Percentiles rank a stretch among this genome's conserved stretches.
phyloP scores from a whole-genome alignment of 2,888 invertebrate species.

The Phengaris arion region DNA sequence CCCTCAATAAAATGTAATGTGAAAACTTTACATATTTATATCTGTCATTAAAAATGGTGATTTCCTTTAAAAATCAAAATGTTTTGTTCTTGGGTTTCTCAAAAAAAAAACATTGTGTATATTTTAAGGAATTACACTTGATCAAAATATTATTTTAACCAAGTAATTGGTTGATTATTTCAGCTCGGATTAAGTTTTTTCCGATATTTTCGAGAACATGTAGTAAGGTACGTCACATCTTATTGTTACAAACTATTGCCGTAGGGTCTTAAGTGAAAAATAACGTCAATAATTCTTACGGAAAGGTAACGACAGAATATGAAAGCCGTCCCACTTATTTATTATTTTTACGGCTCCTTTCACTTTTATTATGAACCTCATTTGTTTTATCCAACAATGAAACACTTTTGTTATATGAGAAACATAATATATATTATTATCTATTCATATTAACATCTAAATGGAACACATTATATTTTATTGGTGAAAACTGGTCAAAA shows the following conservation, averaged over 20 bases:
- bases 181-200: neutral
- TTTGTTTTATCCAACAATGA: constrained; percentile 9
- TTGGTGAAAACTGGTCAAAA: too few relatives aligned
- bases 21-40: too few relatives aligned
- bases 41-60: too few relatives aligned
- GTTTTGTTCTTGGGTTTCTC: too few relatives aligned
- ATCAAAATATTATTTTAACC: neutral
- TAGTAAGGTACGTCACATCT: constrained; percentile 48
- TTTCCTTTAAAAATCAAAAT: too few relatives aligned
- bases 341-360: constrained; percentile 33
- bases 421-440: too few relatives aligned
- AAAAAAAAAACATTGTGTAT: too few relatives aligned
- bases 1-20: too few relatives aligned
- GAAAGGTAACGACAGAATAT: constrained; percentile 54
- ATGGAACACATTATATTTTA: too few relatives aligned
- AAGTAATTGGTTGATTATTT: neutral
- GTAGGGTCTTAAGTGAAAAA: constrained; percentile 48
- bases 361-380: constrained; percentile 29
- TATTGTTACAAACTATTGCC: constrained; percentile 39
- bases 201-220: constrained; percentile 28
- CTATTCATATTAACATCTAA: too few relatives aligned
- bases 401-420: neutral
- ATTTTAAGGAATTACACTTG: too few relatives aligned
- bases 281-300: constrained; percentile 50
- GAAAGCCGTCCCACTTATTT: constrained; percentile 42